Evolutionary conservation across 1,140 invertebrate genomes (phyloP).

Genomic region (Aphaenogaster rudis): DNA sequence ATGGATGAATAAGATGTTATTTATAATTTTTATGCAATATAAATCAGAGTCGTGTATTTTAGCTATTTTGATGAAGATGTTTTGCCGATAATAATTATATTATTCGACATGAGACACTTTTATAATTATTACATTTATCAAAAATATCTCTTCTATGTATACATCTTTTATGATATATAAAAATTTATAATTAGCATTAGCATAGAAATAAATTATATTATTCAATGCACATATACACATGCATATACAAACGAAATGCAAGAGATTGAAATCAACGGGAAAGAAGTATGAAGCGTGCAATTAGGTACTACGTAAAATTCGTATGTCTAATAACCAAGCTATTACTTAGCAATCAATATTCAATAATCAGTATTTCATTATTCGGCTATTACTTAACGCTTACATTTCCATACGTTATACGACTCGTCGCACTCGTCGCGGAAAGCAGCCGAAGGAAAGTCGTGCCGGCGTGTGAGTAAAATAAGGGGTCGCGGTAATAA

Average conservation of each 20-base stretch:
- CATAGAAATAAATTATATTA: not conserved
- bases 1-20: not conserved
- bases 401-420: constrained; percentile 49
- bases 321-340: not conserved
- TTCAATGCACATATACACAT: not conserved
- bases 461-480: constrained; percentile 13
- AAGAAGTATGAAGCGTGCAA: constrained; percentile 21
- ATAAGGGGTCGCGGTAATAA: constrained; percentile 61
- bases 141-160: not conserved
- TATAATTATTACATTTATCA: not conserved
- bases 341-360: not conserved
- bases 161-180: not conserved
- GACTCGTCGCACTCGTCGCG: constrained; percentile 34
- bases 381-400: constrained; percentile 32
- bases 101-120: not conserved
- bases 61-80: not conserved
- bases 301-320: not conserved
- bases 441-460: constrained; percentile 29
- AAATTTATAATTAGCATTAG: not conserved
- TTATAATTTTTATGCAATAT: not conserved
- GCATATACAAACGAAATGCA: not conserved
- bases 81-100: not conserved
- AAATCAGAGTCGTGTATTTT: not conserved
- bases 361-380: constrained; percentile 1
- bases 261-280: not conserved